Percentiles rank a stretch among this genome's conserved stretches.
Conservation (phyloP, 1,140 invertebrate species). For the Wasmannia auropunctata region DNA sequence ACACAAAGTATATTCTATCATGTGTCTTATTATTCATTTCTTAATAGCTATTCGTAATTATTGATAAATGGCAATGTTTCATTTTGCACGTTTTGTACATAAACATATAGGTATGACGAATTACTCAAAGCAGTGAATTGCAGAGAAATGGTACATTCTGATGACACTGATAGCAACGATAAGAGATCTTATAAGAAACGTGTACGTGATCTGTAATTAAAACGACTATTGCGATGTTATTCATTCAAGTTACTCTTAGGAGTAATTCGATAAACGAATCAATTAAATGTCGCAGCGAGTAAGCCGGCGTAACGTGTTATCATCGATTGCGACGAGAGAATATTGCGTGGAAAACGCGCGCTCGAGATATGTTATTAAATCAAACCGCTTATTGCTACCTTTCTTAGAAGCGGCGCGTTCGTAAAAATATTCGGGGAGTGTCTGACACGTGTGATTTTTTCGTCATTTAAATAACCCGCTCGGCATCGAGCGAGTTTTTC, state of each 20-base stretch:
- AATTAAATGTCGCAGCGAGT: conserved; percentile 42
- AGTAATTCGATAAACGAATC: conserved; percentile 57
- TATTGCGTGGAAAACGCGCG: background rate
- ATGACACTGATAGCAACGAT: background rate
- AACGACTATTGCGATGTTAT: conserved; percentile 28
- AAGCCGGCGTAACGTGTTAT: conserved; percentile 36
- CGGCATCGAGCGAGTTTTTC: background rate
- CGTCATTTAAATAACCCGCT: conserved; percentile 22
- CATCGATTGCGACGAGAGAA: conserved; percentile 29
- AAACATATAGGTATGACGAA: background rate
- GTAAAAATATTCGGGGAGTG: conserved; percentile 42
- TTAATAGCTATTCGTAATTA: background rate
- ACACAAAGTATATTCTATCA: background rate
- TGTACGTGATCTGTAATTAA: conserved; percentile 27
- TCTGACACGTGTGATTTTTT: conserved; percentile 18
- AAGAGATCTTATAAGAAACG: background rate
- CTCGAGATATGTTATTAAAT: conserved; percentile 51
- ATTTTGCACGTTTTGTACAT: background rate
- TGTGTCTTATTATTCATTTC: background rate
- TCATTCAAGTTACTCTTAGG: conserved; percentile 26
- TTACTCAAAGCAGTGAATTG: background rate
- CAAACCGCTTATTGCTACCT: conserved; percentile 33
- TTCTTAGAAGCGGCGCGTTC: conserved; percentile 20
- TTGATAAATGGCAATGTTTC: background rate
- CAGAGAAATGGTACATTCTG: conserved; percentile 1